These are phyloP conservation scores for Chaetodon trifascialis DNA, from an alignment of 2,113 vertebrate genomes.

Conservation along the genomic window DNA sequence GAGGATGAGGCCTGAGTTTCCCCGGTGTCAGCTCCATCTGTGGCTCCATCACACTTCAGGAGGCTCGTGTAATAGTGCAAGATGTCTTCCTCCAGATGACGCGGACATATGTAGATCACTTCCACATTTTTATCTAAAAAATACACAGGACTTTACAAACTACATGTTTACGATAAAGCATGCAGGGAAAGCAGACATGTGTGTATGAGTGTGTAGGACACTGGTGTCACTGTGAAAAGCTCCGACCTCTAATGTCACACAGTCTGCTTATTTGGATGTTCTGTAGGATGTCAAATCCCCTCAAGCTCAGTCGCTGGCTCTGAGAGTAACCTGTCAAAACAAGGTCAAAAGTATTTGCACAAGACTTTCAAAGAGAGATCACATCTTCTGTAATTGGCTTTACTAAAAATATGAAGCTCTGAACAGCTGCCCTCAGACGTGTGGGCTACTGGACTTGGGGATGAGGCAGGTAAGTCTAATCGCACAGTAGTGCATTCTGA, in stretches of 20 bases:
- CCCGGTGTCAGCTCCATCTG: constrained; percentile 80
- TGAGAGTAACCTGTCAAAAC: constrained; percentile 84
- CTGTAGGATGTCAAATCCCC: constrained; percentile 84
- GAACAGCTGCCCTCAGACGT: constrained; percentile 25
- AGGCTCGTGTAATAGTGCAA: constrained; percentile 89
- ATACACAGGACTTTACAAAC: constrained; percentile 5
- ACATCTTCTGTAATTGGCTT: constrained; percentile 31
- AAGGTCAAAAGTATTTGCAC: constrained; percentile 29
- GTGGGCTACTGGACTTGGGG: constrained; percentile 15
- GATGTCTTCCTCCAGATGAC: constrained; percentile 86
- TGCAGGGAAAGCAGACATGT: background rate
- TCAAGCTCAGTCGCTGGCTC: constrained; percentile 74
- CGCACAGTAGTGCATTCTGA: constrained; percentile 48
- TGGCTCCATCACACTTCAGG: constrained; percentile 86
- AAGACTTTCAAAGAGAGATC: constrained; percentile 12
- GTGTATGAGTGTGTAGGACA: background rate
- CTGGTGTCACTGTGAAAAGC: background rate
- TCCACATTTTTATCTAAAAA: constrained; percentile 90
- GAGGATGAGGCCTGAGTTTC: constrained; percentile 75
- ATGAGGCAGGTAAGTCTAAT: constrained; percentile 53
- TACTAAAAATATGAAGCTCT: constrained; percentile 29
- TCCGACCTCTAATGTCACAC: constrained; percentile 89
- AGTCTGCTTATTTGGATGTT: constrained; percentile 90
- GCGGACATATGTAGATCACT: constrained; percentile 92
- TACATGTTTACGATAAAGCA: background rate